Conservation (phyloP, 2,113 vertebrate genomes). For the Hemichromis elongatus region DNA sequence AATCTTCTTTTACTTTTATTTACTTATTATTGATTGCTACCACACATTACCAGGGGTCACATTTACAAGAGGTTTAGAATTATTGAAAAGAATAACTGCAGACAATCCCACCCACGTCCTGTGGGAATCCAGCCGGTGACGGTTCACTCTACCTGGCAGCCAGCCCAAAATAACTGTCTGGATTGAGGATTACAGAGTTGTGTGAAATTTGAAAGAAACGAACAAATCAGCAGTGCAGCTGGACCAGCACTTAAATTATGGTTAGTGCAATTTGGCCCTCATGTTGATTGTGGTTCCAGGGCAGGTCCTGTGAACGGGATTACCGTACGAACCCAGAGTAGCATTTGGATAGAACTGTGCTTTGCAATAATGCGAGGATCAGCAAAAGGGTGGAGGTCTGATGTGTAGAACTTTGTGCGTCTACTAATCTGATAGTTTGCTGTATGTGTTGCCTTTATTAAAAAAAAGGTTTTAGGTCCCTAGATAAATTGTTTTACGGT, state of each 20-base stretch:
- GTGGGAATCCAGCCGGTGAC: constrained; percentile 20
- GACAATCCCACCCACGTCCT: constrained; percentile 16
- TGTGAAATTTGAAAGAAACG: constrained; percentile 11
- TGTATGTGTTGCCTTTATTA: not conserved
- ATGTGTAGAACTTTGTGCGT: not conserved
- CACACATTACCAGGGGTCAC: not conserved
- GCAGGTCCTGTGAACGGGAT: not conserved
- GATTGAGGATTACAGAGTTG: constrained; percentile 18
- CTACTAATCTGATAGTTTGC: not conserved
- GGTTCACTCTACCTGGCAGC: constrained; percentile 10
- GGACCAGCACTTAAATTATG: not conserved
- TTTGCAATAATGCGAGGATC: not conserved
- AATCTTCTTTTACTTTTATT: not conserved
- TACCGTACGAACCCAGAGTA: not conserved
- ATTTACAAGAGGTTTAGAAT: not conserved
- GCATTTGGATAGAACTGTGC: not conserved
- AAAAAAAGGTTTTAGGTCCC: not conserved
- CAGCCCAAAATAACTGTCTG: constrained; percentile 41
- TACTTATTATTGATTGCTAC: not conserved
- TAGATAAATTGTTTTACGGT: not conserved
- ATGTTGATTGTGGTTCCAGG: constrained; percentile 7
- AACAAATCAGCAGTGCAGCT: not conserved
- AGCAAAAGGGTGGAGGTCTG: not conserved
- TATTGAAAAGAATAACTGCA: not conserved
- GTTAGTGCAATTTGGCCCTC: constrained; percentile 9